Evolutionary conservation across 2,113 vertebrate species (phyloP).

Genomic region (Athene noctua): DNA sequence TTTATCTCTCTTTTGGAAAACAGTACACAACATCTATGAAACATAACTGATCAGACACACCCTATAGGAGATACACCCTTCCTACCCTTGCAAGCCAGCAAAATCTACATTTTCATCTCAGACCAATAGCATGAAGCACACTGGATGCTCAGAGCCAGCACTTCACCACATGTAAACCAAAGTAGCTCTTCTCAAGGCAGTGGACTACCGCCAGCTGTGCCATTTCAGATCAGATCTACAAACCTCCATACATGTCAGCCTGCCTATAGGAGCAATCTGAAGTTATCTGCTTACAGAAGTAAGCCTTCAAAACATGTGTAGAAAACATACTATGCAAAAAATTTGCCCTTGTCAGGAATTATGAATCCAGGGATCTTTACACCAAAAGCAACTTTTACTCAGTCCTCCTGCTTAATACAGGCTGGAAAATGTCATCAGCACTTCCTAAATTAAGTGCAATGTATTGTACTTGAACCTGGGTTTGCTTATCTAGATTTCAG

Average conservation of each 20-base stretch:
- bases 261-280: not conserved
- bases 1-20: constrained; percentile 17
- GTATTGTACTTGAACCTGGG: not conserved
- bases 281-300: not conserved
- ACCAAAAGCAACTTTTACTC: not conserved
- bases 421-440: not conserved
- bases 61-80: constrained; percentile 26
- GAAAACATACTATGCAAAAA: not conserved
- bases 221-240: not conserved
- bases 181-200: not conserved
- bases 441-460: not conserved
- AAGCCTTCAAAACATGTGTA: not conserved
- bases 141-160: not conserved
- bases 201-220: not conserved
- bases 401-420: not conserved
- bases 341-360: not conserved
- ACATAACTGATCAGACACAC: constrained; percentile 25
- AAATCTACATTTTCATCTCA: constrained; percentile 33
- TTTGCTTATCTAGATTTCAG: not conserved
- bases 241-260: not conserved
- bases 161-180: constrained; percentile 11
- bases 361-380: not conserved
- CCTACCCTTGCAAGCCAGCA: not conserved
- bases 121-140: not conserved
- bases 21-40: not conserved